Conservation (phyloP, 2,797 vertebrate species). For the Amblyraja radiata region DNA sequence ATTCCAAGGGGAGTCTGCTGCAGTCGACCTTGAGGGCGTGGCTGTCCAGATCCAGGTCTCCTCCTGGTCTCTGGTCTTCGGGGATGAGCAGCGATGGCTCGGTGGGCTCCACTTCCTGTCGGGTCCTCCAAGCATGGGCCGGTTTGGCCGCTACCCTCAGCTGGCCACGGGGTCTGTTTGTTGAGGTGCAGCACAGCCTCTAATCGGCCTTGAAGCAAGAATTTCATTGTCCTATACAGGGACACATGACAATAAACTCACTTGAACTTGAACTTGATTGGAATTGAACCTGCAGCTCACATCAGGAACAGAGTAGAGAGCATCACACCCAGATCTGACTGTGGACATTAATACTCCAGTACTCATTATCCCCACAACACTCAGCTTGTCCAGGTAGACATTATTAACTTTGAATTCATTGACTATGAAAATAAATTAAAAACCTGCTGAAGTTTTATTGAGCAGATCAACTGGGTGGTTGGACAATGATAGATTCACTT, state of each 20-base stretch:
- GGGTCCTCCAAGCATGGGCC: no score
- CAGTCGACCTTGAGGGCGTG: no score
- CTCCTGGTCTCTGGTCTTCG: no score
- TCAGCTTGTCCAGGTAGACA: neutral
- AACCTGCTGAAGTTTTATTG: neutral
- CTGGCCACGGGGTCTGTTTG: neutral
- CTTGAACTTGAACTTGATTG: no score
- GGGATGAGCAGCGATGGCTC: no score
- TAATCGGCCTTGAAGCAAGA: neutral
- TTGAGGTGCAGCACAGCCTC: neutral
- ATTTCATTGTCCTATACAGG: no score
- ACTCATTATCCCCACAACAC: neutral
- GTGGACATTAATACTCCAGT: neutral
- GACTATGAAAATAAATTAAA: neutral
- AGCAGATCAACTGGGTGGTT: neutral
- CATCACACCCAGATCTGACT: neutral
- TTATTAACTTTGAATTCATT: neutral
- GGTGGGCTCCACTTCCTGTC: no score
- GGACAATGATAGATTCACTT: neutral
- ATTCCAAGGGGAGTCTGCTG: no score
- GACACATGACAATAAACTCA: no score
- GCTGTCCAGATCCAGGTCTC: no score
- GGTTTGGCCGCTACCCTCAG: no score
- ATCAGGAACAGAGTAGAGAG: neutral
- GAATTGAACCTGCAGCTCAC: neutral